A percentile compares a stretch with the other conserved stretches of the same genome.
Conservation (phyloP, 30 jellyfish, hydroid and myxozoan genomes). For the Nemopilema nomurai region DNA sequence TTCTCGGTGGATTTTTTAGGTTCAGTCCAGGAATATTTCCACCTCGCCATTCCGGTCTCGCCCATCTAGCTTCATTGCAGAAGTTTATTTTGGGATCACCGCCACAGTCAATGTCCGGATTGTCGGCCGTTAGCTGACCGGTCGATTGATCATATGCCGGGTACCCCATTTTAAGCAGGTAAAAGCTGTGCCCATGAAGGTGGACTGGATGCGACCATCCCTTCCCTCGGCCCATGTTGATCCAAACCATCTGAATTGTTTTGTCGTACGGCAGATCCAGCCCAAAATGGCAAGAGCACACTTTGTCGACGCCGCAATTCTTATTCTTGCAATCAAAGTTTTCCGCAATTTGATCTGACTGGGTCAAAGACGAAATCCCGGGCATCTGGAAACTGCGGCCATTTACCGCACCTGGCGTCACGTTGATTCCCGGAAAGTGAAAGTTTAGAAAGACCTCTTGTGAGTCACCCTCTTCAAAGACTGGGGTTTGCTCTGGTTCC, state of each 20-base stretch:
- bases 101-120: constrained; percentile 84
- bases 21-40: constrained; percentile 89
- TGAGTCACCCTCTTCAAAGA: constrained; percentile 55
- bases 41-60: constrained; percentile 69
- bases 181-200: constrained; percentile 89
- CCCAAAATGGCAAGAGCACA: constrained; percentile 80
- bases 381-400: constrained; percentile 89
- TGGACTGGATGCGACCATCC: constrained; percentile 97
- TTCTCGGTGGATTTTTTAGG: constrained; percentile 79
- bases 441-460: constrained; percentile 80
- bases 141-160: constrained; percentile 77
- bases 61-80: constrained; percentile 88
- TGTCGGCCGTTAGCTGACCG: constrained; percentile 74
- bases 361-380: constrained; percentile 86
- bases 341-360: constrained; percentile 74
- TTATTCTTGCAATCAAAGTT: constrained; percentile 78
- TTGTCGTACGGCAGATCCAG: constrained; percentile 74
- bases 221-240: constrained; percentile 84
- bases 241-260: constrained; percentile 89
- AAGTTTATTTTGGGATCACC: constrained; percentile 69
- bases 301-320: constrained; percentile 89
- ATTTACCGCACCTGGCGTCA: constrained; percentile 94
- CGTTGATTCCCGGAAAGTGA: constrained; percentile 83
- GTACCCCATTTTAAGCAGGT: constrained; percentile 82
- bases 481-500: constrained; percentile 71